A percentile compares a stretch with the other conserved stretches of the same genome.
Evolutionary conservation across 2,888 invertebrate genomes (phyloP).

Genomic region (Melanostoma mellinum): DNA sequence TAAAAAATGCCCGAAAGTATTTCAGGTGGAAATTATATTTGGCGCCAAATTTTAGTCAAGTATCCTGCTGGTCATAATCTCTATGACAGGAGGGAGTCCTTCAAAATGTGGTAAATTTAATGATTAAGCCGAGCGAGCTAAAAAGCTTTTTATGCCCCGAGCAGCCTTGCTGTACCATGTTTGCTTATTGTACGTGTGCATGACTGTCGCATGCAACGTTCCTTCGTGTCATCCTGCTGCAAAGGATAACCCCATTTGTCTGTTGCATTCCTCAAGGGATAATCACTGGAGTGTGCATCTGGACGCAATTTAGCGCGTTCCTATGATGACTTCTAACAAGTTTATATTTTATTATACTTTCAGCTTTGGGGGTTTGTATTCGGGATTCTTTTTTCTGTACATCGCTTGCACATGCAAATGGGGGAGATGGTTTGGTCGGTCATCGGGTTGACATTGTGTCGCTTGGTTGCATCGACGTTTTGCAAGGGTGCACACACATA

Average conservation of each 20-base stretch:
- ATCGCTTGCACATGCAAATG: conserved; percentile 29
- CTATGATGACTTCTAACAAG: conserved; percentile 72
- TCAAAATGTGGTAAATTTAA: conserved; percentile 57
- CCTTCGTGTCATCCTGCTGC: background rate
- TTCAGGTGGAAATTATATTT: conserved; percentile 73
- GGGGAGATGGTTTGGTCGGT: conserved; percentile 17
- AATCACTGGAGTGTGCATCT: conserved; percentile 72
- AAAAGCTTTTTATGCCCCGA: conserved; percentile 52
- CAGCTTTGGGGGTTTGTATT: conserved; percentile 38
- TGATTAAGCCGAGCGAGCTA: conserved; percentile 65
- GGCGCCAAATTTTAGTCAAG: conserved; percentile 69
- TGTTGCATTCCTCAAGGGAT: conserved; percentile 72
- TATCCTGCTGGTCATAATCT: conserved; percentile 25
- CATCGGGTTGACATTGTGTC: conserved; percentile 56
- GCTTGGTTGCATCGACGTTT: conserved; percentile 38
- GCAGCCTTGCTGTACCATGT: conserved; percentile 19
- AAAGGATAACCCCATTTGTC: conserved; percentile 55
- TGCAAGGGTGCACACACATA: conserved; percentile 36
- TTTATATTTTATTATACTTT: conserved; percentile 68
- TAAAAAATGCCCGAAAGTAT: conserved; percentile 72
- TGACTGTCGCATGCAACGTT: conserved; percentile 51
- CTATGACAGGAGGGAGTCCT: conserved; percentile 8
- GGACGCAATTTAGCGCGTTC: conserved; percentile 71
- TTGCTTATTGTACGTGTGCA: conserved; percentile 45
- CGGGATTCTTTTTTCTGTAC: conserved; percentile 3